A percentile compares a stretch with the other conserved stretches of the same genome.
These are phyloP conservation scores for Jacana jacana DNA, from an alignment of 2,113 vertebrate genomes.

Conservation along the genomic window DNA sequence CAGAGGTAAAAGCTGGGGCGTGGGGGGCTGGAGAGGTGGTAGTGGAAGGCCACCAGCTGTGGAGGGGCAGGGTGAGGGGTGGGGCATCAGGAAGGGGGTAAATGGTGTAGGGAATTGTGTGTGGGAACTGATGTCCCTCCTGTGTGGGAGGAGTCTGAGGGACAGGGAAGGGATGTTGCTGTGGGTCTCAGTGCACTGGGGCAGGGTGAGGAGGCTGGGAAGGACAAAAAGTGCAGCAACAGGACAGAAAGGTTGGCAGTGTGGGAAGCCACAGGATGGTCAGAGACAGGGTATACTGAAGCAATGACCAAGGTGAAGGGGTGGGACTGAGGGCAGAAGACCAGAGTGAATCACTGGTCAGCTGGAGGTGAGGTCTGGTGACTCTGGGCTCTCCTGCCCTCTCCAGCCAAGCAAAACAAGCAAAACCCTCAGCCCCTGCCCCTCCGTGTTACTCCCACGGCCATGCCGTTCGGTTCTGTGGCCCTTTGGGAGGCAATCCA, in stretches of 20 bases:
- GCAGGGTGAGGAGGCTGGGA: neutral
- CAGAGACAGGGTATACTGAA: rapidly evolving
- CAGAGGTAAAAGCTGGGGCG: neutral
- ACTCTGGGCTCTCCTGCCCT: neutral
- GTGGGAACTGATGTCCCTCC: neutral
- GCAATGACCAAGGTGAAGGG: too few species aligned
- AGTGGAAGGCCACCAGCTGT: rapidly evolving
- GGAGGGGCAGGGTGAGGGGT: too few species aligned
- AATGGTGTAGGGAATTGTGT: neutral
- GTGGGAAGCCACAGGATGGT: rapidly evolving
- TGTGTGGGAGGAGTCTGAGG: too few species aligned
- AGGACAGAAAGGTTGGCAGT: neutral
- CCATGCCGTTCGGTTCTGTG: too few species aligned
- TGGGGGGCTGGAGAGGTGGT: too few species aligned
- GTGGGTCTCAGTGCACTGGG: too few species aligned
- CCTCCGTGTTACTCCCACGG: too few species aligned
- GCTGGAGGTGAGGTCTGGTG: neutral
- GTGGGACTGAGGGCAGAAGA: neutral
- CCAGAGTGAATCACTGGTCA: rapidly evolving
- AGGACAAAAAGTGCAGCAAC: neutral
- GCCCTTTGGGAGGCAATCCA: neutral
- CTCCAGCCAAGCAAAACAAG: too few species aligned
- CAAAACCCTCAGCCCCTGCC: too few species aligned
- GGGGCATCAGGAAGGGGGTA: neutral
- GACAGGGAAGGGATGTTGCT: rapidly evolving